Evolutionary conservation across 2,113 vertebrate species (phyloP).

Genomic region (Steatornis caripensis): DNA sequence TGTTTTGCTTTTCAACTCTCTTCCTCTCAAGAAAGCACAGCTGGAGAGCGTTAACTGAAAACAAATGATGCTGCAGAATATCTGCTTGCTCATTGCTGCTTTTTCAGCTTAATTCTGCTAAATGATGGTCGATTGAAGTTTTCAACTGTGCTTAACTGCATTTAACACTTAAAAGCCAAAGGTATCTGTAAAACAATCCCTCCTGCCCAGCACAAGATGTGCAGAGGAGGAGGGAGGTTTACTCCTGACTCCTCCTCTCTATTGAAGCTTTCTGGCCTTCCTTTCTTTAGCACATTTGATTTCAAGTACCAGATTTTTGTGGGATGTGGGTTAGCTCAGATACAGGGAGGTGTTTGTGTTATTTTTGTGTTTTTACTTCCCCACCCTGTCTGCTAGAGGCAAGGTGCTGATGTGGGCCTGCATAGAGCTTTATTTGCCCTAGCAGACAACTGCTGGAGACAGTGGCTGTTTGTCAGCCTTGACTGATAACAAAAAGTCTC

Average conservation of each 20-base stretch:
- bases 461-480: background rate
- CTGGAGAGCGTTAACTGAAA: conserved; percentile 5
- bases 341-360: background rate
- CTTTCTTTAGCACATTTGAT: background rate
- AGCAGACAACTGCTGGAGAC: background rate
- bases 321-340: background rate
- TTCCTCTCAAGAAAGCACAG: background rate
- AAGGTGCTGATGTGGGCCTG: background rate
- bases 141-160: background rate
- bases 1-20: background rate
- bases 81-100: background rate
- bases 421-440: background rate
- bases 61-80: conserved; percentile 12
- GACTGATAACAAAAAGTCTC: background rate
- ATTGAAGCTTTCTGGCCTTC: background rate
- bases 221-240: background rate
- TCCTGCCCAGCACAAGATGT: background rate
- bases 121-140: background rate
- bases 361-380: background rate
- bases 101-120: background rate
- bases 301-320: background rate
- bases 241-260: background rate
- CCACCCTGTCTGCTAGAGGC: background rate
- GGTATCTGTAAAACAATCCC: background rate
- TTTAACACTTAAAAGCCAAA: background rate